Percentiles rank a stretch among this genome's conserved stretches.
Evolutionary conservation across 2,888 invertebrate genomes (phyloP).

Genomic region (Drosophila mulleri): DNA sequence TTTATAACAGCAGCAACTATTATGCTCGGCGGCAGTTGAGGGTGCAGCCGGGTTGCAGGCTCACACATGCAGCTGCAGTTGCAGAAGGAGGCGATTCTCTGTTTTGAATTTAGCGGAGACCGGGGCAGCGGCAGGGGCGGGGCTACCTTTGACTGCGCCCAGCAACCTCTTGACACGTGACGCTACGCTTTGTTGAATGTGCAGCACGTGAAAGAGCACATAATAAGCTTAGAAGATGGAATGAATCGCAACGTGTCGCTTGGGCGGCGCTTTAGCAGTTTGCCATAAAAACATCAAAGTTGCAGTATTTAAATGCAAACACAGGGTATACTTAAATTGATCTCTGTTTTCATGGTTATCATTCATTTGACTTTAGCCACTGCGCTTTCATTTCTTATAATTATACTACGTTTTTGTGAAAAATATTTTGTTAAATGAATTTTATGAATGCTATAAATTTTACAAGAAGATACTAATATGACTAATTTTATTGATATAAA

Average conservation of each 20-base stretch:
- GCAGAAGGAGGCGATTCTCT: conserved; percentile 37
- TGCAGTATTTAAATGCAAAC: neutral
- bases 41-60: conserved; percentile 9
- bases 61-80: conserved; percentile 35
- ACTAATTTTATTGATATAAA: no score
- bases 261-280: conserved; percentile 13
- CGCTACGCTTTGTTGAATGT: conserved; percentile 36
- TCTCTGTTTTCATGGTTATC: neutral
- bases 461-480: no score
- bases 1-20: conserved; percentile 36
- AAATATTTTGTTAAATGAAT: no score
- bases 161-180: conserved; percentile 36
- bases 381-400: no score
- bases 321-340: neutral
- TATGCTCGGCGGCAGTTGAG: conserved; percentile 18
- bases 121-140: no score
- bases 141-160: conserved; percentile 15
- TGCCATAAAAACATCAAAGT: neutral
- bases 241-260: conserved; percentile 33
- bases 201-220: conserved; percentile 50
- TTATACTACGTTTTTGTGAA: no score
- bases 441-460: no score
- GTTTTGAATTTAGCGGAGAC: conserved; percentile 34
- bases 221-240: conserved; percentile 43
- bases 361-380: neutral